Evolutionary conservation across 2,888 invertebrate genomes (phyloP), one percentile per base, ranked within the genome.

Genomic region (Phasia obesa): DNA sequence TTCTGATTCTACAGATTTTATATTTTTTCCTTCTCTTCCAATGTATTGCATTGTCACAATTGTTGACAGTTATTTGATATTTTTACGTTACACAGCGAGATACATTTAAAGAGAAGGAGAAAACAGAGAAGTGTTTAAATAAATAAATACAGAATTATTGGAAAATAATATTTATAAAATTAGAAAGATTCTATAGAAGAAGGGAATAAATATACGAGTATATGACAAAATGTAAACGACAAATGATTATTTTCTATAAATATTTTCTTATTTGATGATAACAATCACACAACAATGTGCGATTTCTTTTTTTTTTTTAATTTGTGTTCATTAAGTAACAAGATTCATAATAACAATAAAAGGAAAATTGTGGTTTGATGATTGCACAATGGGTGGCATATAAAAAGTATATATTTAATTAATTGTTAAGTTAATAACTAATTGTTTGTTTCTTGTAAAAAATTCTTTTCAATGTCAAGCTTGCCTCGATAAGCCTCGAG

Each of bases 1-100:
- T 51, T 49, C 17, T n/a, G 23, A 42, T 47, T 49, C 6, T 27
- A 13, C n/a, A n/a, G n/a, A n/a, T n/a, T n/a, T n/a, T n/a, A n/a
- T n/a, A n/a, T n/a, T n/a, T n/a, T 21, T 38, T 47, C 51, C 31
- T 77, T 17, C 62, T 78, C 7, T 73, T 42, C 19, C 49, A 57
- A 67, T 64, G 69, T 59, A 64, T 65, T 77, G 78, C 74, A 65
- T 53, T 78, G 78, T 83, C 78, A 70, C 70, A 83, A 75, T 53
- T 70, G 57, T 65, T 83, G 82, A 78, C 82, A 78, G 78, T 78
- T 78, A 83, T 83, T 83, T 75, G 78, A 83, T 75, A 83, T 70
- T 70, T 74, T 64, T 62, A 23, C 17, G 21, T 23, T 53, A 19
- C 1, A 65, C 53, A 67, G 51, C 6, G 44, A 17, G 17, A 17